Base-by-base conservation (phyloP, 2,888 invertebrate species). In the Congeria kusceri region DNA sequence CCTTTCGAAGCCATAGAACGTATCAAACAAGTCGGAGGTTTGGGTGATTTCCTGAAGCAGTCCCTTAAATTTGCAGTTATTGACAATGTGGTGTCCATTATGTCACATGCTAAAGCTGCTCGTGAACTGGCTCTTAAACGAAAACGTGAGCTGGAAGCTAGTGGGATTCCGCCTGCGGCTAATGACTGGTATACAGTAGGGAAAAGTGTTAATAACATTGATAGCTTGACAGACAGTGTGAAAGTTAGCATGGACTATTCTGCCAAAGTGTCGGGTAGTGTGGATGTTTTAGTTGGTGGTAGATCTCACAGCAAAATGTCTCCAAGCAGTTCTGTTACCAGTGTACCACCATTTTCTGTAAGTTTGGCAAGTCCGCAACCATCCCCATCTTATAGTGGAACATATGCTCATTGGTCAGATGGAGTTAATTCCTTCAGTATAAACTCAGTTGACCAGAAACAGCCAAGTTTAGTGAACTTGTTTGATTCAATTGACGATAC, bases 61-160 rank as follows among this genome's bases (percentile, higher is more conserved):
- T 85, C 85, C 9, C 73, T 83, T 25, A 86, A 88, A 72, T 88
- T 90, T 79, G 87, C 86, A 13, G 84, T 89, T 56, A 86, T 86
- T 23, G 87, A 87, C 23, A 84, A 87, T 63, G 75, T 85, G 53
- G 83, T 89, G 57, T 89, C 87, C 64, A 67, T 86, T 9, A 64
- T 86, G 64, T 79, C 82, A 5, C 88, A 89, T 65, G 82, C 86
- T 23, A 80, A 77, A 15, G 76, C 74, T 53, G 87, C 86, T 9
- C 65, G 85, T 28, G 81, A 83, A 53, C 70, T 87, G 23, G 85
- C 89, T 13, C 28, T 77, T 39, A 61, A 63, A 46, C 63, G 77
- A 23, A 49, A 80, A 7, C 64, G 77, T 44, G 72, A 76, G 20
- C 47, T 29, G 64, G 65, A 63, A 11, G 56, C 49, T 44, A 57